phyloP scores from a whole-genome alignment of 2,888 invertebrate genomes.

The Epinotia bilunana region DNA sequence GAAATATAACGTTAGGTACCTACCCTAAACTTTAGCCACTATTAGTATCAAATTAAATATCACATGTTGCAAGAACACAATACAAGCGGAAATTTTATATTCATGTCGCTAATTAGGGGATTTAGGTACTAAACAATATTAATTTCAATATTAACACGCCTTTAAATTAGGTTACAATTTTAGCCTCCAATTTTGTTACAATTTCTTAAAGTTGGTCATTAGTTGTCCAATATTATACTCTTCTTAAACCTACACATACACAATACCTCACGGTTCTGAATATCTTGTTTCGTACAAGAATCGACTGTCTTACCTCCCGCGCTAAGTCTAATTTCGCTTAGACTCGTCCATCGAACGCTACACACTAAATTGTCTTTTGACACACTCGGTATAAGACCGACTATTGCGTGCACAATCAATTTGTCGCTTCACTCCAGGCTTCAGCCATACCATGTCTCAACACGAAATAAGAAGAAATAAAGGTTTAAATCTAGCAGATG shows the following conservation, averaged over 20 bases:
- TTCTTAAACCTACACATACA: background rate
- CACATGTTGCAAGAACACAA: conserved; percentile 63
- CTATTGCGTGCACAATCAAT: conserved; percentile 53
- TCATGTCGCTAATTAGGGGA: conserved; percentile 3
- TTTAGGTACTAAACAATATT: conserved; percentile 2
- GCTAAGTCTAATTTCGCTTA: background rate
- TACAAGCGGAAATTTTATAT: conserved; percentile 49
- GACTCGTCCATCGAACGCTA: background rate
- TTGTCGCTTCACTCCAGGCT: conserved; percentile 54
- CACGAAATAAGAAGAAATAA: conserved; percentile 2
- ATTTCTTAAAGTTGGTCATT: conserved; percentile 19
- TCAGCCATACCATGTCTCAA: conserved; percentile 60
- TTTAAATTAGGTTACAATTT: conserved; percentile 13
- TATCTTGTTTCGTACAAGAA: conserved; percentile 1
- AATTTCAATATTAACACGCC: conserved; percentile 11
- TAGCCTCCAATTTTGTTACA: conserved; percentile 20
- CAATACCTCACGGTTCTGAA: background rate
- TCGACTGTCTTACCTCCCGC: background rate
- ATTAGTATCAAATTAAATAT: conserved; percentile 62
- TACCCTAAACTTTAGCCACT: conserved; percentile 37
- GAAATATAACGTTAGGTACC: conserved; percentile 20
- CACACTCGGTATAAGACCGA: conserved; percentile 50
- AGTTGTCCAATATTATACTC: background rate
- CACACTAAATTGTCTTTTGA: conserved; percentile 47
- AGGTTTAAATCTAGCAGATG: background rate